Evolutionary conservation across 1,140 invertebrate genomes (phyloP), one percentile per base, ranked within the genome.

Genomic region (Diuraphis noxia): DNA sequence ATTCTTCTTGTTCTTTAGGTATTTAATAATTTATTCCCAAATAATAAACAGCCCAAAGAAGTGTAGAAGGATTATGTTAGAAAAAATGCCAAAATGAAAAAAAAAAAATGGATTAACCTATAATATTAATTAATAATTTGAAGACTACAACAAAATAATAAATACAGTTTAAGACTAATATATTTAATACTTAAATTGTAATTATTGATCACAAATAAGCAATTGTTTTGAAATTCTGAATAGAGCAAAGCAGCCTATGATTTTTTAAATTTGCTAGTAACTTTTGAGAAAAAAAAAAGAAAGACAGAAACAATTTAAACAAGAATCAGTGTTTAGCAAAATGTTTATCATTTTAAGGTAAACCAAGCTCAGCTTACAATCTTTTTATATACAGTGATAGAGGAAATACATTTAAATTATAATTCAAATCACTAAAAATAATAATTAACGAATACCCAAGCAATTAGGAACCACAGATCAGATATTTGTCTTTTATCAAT

Each of bases 41-140:
- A 91, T 34, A 91, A 91, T 82, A 52, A 91, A 82, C 77, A 91
- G 89, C 89, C 72, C 77, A 91, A 46, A 91, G 89, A 91, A 89
- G 77, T 81, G 41, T 43, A 81, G 77, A 79, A 91, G 43, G 13
- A n/a, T 25, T 82, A 52, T 36, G 40, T 91, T 91, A 36, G n/a
- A 81, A 23, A 90, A 81, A 91, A 38, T 52, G 34, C 43, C 40
- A 46, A 91, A 86, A 86, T 86, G 30, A 90, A 91, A 98, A 43
- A 97, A 97, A 96, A 96, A 0, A 82, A 81, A 81, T 86, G 21
- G 21, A 86, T 82, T 41, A 84, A 84, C 41, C 17, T n/a, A n/a
- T 43, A 41, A 43, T 81, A 81, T 81, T 81, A 81, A 81, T 38
- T 81, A 81, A 81, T 81, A 40, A 41, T 82, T 82, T 82, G 40